Evolutionary conservation across 2,888 invertebrate species (phyloP), one percentile per base, ranked within the genome.

Genomic region (Hydraecia micacea): DNA sequence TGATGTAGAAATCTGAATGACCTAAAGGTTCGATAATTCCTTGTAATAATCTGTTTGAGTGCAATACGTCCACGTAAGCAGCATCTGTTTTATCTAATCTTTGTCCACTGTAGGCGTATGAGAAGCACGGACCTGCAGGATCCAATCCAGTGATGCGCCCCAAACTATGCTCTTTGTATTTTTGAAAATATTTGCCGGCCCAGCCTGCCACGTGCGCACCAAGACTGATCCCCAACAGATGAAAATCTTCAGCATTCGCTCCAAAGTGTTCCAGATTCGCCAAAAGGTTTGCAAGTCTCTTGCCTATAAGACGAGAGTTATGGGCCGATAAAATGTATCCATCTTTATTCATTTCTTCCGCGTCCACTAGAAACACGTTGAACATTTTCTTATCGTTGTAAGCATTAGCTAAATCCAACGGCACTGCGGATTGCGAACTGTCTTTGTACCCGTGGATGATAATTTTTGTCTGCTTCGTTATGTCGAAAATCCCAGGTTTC

Each of bases 1-100:
- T 98, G 9, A 98, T 97, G 95, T 98, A 98, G 92, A 98, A 98
- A 92, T 98, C 98, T 3, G 97, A 97, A 93, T 98, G 98, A 0
- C 98, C 98, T 82, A 98, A 94, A 15, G 97, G 95, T 86, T 97
- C 97, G 5, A 96, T 93, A 15, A 96, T 94, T 67, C 97, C 97
- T 92, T 97, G 97, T 39, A 97, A 87, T 81, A 97, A 91, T 88
- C 94, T 91, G 87, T 97, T 97, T 11, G 97, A 95, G 87, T 97
- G 97, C 70, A 97, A 86, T 18, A 97, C 94, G 85, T 97, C 93
- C 91, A 97, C 89, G 96, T 96, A 97, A 21, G 83, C 85, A 13
- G 97, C 97, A 78, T 97, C 97, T 52, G 92, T 90, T 91, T 93
- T 94, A 83, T 97, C 96, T 63, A 97, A 87, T 81, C 97, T 93